Evolutionary conservation across 2,888 invertebrate genomes (phyloP).

Genomic region (Chrysotoxum bicinctum): DNA sequence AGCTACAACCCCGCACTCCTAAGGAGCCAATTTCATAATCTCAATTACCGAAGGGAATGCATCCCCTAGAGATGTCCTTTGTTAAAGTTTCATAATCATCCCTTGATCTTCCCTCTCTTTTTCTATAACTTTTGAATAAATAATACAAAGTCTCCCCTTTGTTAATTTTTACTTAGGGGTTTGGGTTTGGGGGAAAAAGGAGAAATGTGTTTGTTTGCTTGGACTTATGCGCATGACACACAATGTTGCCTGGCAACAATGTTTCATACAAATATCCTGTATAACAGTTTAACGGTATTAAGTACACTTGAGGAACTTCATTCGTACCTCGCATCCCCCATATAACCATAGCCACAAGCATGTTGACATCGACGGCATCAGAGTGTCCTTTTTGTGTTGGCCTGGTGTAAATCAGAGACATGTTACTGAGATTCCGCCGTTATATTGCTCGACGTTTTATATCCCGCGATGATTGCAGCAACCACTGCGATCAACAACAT

Average conservation of each 20-base stretch:
- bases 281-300: conserved; percentile 15
- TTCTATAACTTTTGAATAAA: conserved; percentile 54
- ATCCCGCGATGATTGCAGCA: conserved; percentile 68
- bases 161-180: neutral
- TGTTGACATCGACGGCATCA: conserved; percentile 64
- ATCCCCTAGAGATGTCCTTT: conserved; percentile 68
- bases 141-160: conserved; percentile 52
- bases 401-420: conserved; percentile 70
- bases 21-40: conserved; percentile 69
- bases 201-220: neutral
- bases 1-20: neutral
- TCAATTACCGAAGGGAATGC: conserved; percentile 69
- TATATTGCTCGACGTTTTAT: conserved; percentile 21
- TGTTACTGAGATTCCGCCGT: conserved; percentile 67
- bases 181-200: conserved; percentile 6
- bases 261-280: conserved; percentile 51
- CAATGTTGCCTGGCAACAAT: conserved; percentile 71
- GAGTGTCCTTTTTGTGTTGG: conserved; percentile 55
- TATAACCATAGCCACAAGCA: conserved; percentile 50
- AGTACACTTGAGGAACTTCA: conserved; percentile 14
- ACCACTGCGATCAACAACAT: conserved; percentile 62
- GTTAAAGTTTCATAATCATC: conserved; percentile 37
- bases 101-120: neutral
- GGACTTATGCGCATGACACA: conserved; percentile 58
- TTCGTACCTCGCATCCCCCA: conserved; percentile 34